Conservation (phyloP, 2,113 vertebrate species). For the Poeciliopsis prolifica region DNA sequence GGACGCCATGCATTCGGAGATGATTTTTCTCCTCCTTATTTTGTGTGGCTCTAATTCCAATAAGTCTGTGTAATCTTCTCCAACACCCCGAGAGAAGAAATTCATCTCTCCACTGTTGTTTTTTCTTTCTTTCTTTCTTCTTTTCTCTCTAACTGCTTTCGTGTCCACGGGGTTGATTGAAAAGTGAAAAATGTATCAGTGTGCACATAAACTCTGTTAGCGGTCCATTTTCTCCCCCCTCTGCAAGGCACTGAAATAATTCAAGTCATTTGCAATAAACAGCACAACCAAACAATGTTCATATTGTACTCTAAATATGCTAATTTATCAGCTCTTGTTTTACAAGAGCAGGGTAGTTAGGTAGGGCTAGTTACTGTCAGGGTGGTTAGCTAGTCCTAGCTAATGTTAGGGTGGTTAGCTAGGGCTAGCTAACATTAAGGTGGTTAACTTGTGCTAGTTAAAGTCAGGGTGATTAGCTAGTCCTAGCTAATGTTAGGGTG, state of each 20-base stretch:
- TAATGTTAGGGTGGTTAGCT: no score
- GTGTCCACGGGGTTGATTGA: conserved; percentile 48
- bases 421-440: no score
- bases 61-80: conserved; percentile 46
- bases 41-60: conserved; percentile 36
- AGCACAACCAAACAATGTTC: conserved; percentile 30
- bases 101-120: conserved; percentile 39
- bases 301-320: conserved; percentile 20
- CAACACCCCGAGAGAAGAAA: conserved; percentile 32
- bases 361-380: background rate
- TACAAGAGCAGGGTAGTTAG: background rate
- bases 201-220: conserved; percentile 17
- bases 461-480: no score
- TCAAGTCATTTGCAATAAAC: conserved; percentile 59
- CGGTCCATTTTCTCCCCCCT: conserved; percentile 28
- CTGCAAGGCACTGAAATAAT: background rate
- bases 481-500: no score
- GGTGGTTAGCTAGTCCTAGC: no score
- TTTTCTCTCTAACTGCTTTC: conserved; percentile 32
- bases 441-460: no score
- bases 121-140: background rate
- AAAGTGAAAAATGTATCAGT: conserved; percentile 56
- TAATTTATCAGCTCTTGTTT: background rate
- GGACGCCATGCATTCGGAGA: conserved; percentile 24
- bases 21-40: conserved; percentile 25